Conservation (phyloP, 2,888 invertebrate species). For the Phortica magna region DNA sequence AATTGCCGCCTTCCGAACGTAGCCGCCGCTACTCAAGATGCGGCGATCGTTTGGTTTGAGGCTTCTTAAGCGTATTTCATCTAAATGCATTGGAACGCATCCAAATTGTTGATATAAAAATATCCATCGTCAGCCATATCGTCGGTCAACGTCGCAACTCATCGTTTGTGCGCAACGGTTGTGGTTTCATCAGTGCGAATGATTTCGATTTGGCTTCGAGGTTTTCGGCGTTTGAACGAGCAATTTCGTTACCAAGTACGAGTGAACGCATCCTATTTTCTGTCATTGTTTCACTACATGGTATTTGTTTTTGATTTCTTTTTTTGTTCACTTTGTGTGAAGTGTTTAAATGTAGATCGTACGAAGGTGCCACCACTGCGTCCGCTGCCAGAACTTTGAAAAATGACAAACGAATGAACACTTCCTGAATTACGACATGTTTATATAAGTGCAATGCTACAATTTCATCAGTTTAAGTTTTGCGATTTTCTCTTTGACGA, state of each 20-base stretch:
- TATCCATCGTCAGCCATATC: slow-evolving; percentile 67
- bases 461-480: not conserved
- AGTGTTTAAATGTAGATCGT: slow-evolving; percentile 42
- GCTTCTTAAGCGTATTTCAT: slow-evolving; percentile 47
- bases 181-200: slow-evolving; percentile 10
- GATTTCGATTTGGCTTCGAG: not conserved
- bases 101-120: slow-evolving; percentile 77
- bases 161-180: slow-evolving; percentile 10
- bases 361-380: slow-evolving; percentile 37
- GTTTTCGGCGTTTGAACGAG: not conserved
- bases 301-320: not conserved
- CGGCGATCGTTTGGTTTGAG: not conserved
- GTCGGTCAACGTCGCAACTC: slow-evolving; percentile 58
- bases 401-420: slow-evolving; percentile 66
- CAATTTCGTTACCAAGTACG: slow-evolving; percentile 14
- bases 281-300: too few relatives aligned
- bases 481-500: slow-evolving; percentile 9
- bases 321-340: not conserved
- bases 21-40: slow-evolving; percentile 9
- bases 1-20: not conserved
- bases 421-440: slow-evolving; percentile 64
- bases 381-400: slow-evolving; percentile 44
- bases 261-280: slow-evolving; percentile 11
- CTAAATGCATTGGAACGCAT: slow-evolving; percentile 77
- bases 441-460: slow-evolving; percentile 25